Evolutionary conservation across 2,113 vertebrate species (phyloP).

Genomic region (Callaeas wilsoni): DNA sequence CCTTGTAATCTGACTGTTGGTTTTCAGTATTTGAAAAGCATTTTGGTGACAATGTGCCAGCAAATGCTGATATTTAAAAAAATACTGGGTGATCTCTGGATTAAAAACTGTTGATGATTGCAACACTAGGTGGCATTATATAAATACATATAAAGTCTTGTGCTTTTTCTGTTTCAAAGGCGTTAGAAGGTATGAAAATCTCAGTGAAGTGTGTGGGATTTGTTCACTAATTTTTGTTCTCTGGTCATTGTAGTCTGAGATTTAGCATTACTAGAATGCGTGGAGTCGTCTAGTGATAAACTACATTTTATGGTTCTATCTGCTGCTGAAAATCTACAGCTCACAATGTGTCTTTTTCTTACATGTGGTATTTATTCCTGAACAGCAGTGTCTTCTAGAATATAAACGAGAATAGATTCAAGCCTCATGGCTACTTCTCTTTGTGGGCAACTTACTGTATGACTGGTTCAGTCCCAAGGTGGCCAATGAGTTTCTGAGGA

Average conservation of each 20-base stretch:
- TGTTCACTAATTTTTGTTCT: neutral
- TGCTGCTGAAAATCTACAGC: neutral
- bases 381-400: neutral
- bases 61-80: neutral
- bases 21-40: neutral
- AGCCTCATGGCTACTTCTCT: neutral
- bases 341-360: neutral
- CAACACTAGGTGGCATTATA: conserved; percentile 59
- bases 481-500: neutral
- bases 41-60: neutral
- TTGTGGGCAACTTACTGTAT: neutral
- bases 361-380: neutral
- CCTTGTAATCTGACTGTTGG: neutral
- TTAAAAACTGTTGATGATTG: neutral
- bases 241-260: neutral
- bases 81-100: neutral
- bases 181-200: neutral
- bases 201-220: neutral
- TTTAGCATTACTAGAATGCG: neutral
- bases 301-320: neutral
- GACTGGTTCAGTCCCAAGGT: neutral
- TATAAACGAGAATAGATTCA: neutral
- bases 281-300: neutral
- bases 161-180: neutral
- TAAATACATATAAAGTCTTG: conserved; percentile 6